Base-by-base conservation (phyloP, 2,888 invertebrate species). In the Drosophila anomalipes region DNA sequence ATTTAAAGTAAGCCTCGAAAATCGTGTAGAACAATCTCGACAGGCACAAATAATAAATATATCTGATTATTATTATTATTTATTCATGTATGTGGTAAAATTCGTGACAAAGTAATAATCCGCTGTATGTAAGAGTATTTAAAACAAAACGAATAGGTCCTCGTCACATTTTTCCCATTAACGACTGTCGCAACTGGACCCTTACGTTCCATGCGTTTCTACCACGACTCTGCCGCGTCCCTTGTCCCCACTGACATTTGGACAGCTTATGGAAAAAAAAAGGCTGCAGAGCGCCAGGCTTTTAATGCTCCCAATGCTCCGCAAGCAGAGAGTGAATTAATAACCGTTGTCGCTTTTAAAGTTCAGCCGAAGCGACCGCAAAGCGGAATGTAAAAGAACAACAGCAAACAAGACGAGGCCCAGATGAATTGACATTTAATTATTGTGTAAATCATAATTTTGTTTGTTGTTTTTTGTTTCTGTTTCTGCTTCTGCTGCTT, bases 341-440 rank as follows among this genome's bases (percentile, higher is more conserved):
- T 86, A 88, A 81, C 71, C 76, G 79, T 72, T 74, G 81, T 76
- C 74, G 69, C 83, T 74, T 79, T 87, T 77, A 72, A 77, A 79
- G 74, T 71, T 80, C 68, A 71, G 67, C 53, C 77, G 49, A 65
- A 66, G 57, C 71, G 64, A 74, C 74, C 70, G 64, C 77, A 78
- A 62, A 54, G 28, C 26, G 51, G 51, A 62, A 52, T 39, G 49
- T 35, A 57, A 59, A 57, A 54, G 49, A 60, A 62, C 41, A 22
- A 58, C 44, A 44, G 60, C 68, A 47, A 37, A 69, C 57, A 58
- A 71, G 51, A 75, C 37, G 67, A 75, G 51, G 61, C 63, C 39
- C 74, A 74, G 81, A 83, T 79, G 86, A 88, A 86, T 88, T 88
- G 89, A 83, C 89, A 88, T 88, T 86, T 83, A 80, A 86, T 83